phyloP scores from a whole-genome alignment of 2,113 vertebrate genomes.

The Bucco capensis region DNA sequence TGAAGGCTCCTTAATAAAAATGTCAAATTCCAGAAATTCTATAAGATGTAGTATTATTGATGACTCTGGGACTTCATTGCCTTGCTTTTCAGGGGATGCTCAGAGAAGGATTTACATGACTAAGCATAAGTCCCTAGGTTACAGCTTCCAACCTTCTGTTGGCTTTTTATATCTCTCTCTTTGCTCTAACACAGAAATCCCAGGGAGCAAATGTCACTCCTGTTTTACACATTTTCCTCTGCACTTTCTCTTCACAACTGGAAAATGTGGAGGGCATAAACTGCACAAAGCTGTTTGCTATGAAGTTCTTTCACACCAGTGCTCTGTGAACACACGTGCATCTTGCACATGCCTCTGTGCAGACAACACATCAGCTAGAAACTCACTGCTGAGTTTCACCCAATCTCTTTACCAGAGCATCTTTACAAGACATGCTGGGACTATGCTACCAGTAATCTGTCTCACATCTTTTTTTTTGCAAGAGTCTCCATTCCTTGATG shows the following conservation, averaged over 20 bases:
- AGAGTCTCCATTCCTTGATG: fast-evolving
- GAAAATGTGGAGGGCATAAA: background rate
- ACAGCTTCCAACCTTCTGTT: background rate
- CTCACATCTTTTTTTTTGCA: background rate
- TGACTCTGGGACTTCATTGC: background rate
- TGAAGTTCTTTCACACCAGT: fast-evolving
- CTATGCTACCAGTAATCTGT: background rate
- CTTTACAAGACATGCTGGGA: fast-evolving
- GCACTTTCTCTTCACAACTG: background rate
- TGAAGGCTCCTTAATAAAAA: background rate
- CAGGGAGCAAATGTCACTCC: background rate
- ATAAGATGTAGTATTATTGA: background rate
- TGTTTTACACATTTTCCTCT: background rate
- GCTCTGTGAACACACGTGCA: fast-evolving
- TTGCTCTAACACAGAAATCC: background rate
- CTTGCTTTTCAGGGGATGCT: background rate
- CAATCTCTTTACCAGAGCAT: background rate
- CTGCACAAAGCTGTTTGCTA: background rate
- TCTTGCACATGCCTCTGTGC: fast-evolving
- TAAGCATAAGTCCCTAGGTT: background rate
- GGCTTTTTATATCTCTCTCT: background rate
- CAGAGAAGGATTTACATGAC: background rate
- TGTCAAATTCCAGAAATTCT: background rate
- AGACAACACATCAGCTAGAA: background rate
- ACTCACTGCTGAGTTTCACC: background rate